Conservation (phyloP, 2,888 invertebrate species). For the Sinelater perroti region DNA sequence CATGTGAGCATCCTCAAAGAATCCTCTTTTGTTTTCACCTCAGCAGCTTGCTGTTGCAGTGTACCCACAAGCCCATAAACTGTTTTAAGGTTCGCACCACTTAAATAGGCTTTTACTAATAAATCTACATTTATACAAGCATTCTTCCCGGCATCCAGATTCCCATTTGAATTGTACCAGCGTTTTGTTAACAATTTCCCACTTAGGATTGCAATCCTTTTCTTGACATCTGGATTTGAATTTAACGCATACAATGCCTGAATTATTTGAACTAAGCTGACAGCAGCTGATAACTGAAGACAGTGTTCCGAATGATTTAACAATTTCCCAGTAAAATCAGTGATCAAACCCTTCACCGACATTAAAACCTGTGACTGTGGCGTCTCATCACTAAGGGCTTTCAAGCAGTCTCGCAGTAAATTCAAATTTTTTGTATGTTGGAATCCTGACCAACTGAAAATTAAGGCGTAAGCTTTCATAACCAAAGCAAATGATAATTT, state of each 20-base stretch:
- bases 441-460: conserved; percentile 66
- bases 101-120: conserved; percentile 71
- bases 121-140: conserved; percentile 62
- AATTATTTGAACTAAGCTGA: conserved; percentile 65
- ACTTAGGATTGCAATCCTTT: conserved; percentile 63
- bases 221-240: conserved; percentile 58
- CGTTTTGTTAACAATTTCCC: conserved; percentile 69
- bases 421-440: conserved; percentile 53
- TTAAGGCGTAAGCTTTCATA: conserved; percentile 57
- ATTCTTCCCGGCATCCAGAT: conserved; percentile 69
- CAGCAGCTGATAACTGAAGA: conserved; percentile 65
- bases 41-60: conserved; percentile 65
- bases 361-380: conserved; percentile 47
- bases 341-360: conserved; percentile 54
- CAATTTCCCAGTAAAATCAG: conserved; percentile 59
- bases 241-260: conserved; percentile 63
- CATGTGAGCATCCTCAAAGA: conserved; percentile 69
- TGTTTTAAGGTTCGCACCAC: conserved; percentile 66
- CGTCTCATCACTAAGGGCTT: conserved; percentile 57
- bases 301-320: conserved; percentile 64
- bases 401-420: conserved; percentile 64
- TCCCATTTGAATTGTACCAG: conserved; percentile 74
- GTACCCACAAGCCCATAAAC: conserved; percentile 66
- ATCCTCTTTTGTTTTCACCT: conserved; percentile 67
- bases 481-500: conserved; percentile 60